Evolutionary conservation across 2,113 vertebrate species (phyloP).

Genomic region (Artemisiospiza belli): DNA sequence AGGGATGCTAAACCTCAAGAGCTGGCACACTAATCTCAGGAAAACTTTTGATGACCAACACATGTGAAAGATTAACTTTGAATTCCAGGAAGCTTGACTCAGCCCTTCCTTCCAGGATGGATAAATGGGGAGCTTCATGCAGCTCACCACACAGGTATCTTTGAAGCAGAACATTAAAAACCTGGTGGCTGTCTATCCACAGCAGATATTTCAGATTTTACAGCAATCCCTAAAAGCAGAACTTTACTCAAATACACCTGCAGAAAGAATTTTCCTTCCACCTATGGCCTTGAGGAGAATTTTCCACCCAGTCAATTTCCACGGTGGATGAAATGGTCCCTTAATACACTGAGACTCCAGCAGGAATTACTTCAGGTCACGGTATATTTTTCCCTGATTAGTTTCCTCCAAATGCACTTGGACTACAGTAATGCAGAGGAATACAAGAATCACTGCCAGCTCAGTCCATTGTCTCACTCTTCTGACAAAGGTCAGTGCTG

Average conservation of each 20-base stretch:
- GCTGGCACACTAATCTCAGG: neutral
- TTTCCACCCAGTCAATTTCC: conserved; percentile 8
- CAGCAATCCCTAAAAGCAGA: neutral
- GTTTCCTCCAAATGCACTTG: neutral
- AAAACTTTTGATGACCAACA: conserved; percentile 8
- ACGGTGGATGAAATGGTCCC: neutral
- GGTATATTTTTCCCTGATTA: neutral
- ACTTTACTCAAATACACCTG: neutral
- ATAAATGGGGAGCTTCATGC: neutral
- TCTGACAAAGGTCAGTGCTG: neutral
- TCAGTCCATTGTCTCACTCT: neutral
- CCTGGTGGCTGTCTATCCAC: neutral
- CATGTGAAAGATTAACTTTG: neutral
- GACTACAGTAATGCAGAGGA: neutral
- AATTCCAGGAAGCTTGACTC: neutral
- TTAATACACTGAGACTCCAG: neutral
- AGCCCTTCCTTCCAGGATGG: neutral
- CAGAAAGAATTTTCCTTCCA: neutral
- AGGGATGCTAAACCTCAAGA: neutral
- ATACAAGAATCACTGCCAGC: neutral
- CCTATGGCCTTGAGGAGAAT: neutral
- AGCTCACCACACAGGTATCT: neutral
- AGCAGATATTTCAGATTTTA: neutral
- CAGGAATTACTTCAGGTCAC: neutral
- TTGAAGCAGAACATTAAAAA: neutral